Percentiles rank a stretch among this genome's conserved stretches.
Evolutionary conservation across 1,140 invertebrate genomes (phyloP).

Genomic region (Magallana angulata): DNA sequence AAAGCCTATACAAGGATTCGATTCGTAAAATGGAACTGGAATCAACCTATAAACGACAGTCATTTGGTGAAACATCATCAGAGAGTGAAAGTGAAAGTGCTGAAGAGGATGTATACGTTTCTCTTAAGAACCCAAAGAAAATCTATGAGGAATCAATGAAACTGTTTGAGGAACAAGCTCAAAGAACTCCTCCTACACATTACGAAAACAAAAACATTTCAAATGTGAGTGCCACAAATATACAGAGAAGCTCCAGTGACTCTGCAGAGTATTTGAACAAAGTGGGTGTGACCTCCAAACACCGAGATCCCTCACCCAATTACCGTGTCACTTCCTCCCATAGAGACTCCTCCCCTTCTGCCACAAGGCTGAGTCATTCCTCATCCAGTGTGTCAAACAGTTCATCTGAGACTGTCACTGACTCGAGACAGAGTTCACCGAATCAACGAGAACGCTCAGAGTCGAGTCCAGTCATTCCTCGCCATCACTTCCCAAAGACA

Average conservation of each 20-base stretch:
- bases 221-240: conserved; percentile 36
- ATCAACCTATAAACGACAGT: background rate
- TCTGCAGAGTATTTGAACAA: conserved; percentile 60
- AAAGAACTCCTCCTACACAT: conserved; percentile 33
- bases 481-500: conserved; percentile 44
- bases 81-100: conserved; percentile 46
- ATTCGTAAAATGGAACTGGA: conserved; percentile 76
- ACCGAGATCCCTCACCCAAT: conserved; percentile 31
- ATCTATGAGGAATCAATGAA: conserved; percentile 65
- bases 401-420: conserved; percentile 54
- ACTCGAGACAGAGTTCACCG: conserved; percentile 45
- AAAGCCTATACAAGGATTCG: conserved; percentile 79
- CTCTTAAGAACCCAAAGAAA: conserved; percentile 57
- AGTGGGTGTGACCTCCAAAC: background rate
- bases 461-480: conserved; percentile 50
- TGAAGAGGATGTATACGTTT: conserved; percentile 59
- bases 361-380: conserved; percentile 49
- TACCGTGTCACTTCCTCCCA: background rate
- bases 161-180: conserved; percentile 60
- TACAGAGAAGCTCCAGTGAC: conserved; percentile 66
- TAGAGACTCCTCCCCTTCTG: conserved; percentile 39
- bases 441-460: conserved; percentile 51
- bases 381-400: conserved; percentile 58
- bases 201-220: conserved; percentile 1
- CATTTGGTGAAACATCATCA: background rate